Base-by-base conservation (phyloP, 2,113 vertebrate species). In the Peromyscus polionotus region DNA sequence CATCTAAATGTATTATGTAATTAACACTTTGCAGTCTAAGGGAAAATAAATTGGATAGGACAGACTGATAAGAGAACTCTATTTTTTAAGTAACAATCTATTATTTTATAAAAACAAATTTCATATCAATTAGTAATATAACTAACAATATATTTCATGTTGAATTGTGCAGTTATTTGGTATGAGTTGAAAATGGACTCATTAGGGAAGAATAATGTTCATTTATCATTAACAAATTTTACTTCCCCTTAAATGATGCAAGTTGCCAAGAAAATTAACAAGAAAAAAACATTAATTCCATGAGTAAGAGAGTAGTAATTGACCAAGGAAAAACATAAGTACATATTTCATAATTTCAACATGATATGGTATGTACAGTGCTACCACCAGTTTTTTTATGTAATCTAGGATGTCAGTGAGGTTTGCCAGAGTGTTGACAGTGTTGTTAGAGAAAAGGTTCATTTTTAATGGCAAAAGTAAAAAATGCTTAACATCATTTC, bases 1-100 rank as follows among this genome's bases (percentile, higher is more conserved):
- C 3, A 80, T 92, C 24, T 59, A 90, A 92, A 93, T 81, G 8
- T 33, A 70, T 79, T 95, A 72, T 65, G 19, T 14, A 97, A 95
- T 95, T 96, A 96, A 51, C 94, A 26, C 48, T 92, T 88, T 95
- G 96, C 75, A 92, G 7, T 95, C 1, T 75, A 88, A 96, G 86
- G 54, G 87, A 31, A 85, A 96, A 42, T 5, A 90, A 73, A 72
- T 13, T 1, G 31, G 7, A 68, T 68, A 24, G 5, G 28, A 3
- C 13, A 88, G 36, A 88, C 19, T 70, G 1, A 45, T 91, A 93
- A 93, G 90, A 6, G 0, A 80, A 65, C 61, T 93, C 31, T 94
- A 85, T 16, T 11, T n/a, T 83, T 14, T 26, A 39, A 68, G 72
- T 42, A 75, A 77, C 36, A 77, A 72, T 20, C 17, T 80, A 42